phyloP scores from a whole-genome alignment of 2,888 invertebrate genomes.

The Diploptera punctata region DNA sequence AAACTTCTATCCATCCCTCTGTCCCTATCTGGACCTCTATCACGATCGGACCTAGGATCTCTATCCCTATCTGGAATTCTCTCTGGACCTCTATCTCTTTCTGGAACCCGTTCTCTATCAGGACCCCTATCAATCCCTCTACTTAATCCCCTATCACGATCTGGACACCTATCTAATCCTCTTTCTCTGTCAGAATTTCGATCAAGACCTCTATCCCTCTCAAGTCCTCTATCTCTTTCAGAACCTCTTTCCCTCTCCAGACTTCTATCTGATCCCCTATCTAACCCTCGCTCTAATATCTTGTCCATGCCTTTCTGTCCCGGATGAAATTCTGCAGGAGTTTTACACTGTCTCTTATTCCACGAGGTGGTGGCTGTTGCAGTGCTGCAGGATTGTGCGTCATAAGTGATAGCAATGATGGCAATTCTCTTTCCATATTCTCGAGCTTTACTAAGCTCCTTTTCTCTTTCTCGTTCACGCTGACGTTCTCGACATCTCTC shows the following conservation, averaged over 20 bases:
- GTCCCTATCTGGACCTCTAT: slow-evolving; percentile 32
- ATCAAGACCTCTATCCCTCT: slow-evolving; percentile 34
- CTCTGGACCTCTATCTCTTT: slow-evolving; percentile 32
- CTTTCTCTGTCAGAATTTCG: slow-evolving; percentile 32
- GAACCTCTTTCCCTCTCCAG: slow-evolving; percentile 7
- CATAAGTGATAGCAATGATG: slow-evolving; percentile 42
- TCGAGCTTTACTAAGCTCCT: slow-evolving; percentile 39
- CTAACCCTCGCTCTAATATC: slow-evolving; percentile 46
- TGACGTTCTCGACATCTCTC: slow-evolving; percentile 61
- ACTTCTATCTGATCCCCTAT: slow-evolving; percentile 52
- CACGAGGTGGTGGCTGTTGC: slow-evolving; percentile 47
- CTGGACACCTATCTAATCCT: slow-evolving; percentile 24
- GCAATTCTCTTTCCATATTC: slow-evolving; percentile 44
- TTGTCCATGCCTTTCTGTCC: slow-evolving; percentile 31
- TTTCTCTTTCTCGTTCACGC: slow-evolving; percentile 41
- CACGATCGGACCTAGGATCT: slow-evolving; percentile 20
- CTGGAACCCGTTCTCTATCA: slow-evolving; percentile 31
- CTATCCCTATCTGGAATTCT: slow-evolving; percentile 48
- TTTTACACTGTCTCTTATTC: slow-evolving; percentile 39
- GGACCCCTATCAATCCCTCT: slow-evolving; percentile 31
- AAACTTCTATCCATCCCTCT: slow-evolving; percentile 25
- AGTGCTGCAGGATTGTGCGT: slow-evolving; percentile 40
- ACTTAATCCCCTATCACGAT: not conserved
- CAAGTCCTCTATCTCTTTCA: slow-evolving; percentile 24
- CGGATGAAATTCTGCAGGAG: not conserved